Conservation (phyloP, 2,113 vertebrate genomes). For the Lagopus leucura region DNA sequence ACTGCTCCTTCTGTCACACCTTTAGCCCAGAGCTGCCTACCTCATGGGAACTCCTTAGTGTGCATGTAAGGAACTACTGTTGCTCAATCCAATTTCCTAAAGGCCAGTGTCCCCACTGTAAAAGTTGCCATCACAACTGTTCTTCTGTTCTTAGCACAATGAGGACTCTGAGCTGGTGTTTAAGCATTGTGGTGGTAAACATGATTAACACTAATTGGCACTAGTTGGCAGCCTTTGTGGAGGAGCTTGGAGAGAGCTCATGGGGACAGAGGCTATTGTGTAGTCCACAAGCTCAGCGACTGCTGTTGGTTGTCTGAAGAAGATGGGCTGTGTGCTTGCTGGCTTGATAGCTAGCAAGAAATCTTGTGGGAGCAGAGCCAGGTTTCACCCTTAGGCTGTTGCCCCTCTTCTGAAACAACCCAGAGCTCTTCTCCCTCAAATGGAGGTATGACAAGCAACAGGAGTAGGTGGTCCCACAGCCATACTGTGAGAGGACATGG, state of each 20-base stretch:
- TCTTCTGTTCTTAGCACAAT: background rate
- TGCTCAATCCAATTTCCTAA: background rate
- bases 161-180: background rate
- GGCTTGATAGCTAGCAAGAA: background rate
- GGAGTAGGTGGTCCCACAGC: background rate
- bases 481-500: background rate
- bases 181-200: rapidly evolving
- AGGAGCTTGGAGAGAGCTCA: background rate
- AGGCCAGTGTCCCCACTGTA: background rate
- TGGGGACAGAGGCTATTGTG: background rate
- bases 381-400: background rate
- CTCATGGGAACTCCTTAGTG: background rate
- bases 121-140: background rate
- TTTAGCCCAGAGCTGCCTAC: background rate
- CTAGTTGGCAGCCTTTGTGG: background rate
- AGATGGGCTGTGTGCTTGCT: rapidly evolving
- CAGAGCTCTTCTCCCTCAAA: background rate
- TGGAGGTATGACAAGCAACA: background rate
- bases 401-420: background rate
- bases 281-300: background rate
- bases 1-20: background rate
- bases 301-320: background rate
- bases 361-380: rapidly evolving
- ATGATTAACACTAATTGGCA: background rate
- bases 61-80: background rate